These are phyloP conservation scores for Cryptomyrus ogoouensis DNA, from an alignment of 2,113 vertebrate genomes.

Conservation along the genomic window DNA sequence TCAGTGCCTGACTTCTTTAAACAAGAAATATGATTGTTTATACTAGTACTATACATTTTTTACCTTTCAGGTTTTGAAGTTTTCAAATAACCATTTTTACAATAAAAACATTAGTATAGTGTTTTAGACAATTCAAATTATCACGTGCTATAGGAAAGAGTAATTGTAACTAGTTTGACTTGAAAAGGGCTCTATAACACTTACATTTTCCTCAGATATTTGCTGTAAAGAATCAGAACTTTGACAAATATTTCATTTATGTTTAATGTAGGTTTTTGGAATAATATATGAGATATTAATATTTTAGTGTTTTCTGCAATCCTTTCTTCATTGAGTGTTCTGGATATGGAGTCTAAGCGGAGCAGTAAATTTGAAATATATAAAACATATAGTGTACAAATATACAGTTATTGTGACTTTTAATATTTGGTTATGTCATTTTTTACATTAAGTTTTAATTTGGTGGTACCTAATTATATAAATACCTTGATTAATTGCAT, in stretches of 20 bases:
- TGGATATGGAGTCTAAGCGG: not conserved
- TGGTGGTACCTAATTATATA: not conserved
- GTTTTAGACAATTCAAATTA: not conserved
- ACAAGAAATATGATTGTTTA: not conserved
- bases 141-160: not conserved
- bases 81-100: not conserved
- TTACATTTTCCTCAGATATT: not conserved
- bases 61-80: not conserved
- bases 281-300: not conserved
- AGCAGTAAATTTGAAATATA: not conserved
- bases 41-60: not conserved
- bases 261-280: not conserved
- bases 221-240: not conserved
- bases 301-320: not conserved
- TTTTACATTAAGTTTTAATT: not conserved
- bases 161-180: not conserved
- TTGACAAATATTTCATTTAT: not conserved
- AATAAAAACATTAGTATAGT: not conserved
- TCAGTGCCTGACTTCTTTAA: not conserved
- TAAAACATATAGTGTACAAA: not conserved
- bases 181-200: not conserved
- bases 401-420: not conserved
- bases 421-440: not conserved
- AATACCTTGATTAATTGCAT: not conserved
- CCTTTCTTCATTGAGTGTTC: not conserved